A percentile compares a stretch with the other conserved stretches of the same genome.
Conservation (phyloP, 2,113 vertebrate genomes). For the Verasper variegatus region DNA sequence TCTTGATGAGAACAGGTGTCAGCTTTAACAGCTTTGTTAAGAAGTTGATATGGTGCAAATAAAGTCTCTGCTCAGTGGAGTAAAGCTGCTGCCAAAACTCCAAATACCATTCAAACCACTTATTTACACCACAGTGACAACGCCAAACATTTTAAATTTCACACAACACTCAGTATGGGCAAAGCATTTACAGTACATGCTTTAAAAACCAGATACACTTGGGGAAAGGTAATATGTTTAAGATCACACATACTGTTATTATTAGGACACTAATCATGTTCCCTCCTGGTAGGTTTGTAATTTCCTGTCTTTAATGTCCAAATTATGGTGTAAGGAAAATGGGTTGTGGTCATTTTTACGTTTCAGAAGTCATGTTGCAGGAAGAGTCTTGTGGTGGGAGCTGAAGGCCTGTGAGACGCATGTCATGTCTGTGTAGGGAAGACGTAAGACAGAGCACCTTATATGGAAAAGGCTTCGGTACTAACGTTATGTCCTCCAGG, state of each 20-base stretch:
- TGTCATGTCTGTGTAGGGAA: conserved; percentile 54
- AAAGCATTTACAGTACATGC: background rate
- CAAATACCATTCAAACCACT: conserved; percentile 1
- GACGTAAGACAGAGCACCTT: conserved; percentile 55
- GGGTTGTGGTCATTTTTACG: conserved; percentile 47
- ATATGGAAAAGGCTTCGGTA: conserved; percentile 62
- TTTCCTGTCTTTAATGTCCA: conserved; percentile 39
- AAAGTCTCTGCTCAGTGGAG: background rate
- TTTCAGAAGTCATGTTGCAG: conserved; percentile 68
- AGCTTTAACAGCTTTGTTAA: background rate
- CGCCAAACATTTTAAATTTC: conserved; percentile 3
- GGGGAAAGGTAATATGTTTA: background rate
- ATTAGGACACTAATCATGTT: conserved; percentile 26
- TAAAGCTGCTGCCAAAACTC: conserved; percentile 6
- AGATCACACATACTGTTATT: background rate
- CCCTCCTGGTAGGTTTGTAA: conserved; percentile 29
- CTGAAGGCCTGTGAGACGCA: conserved; percentile 56
- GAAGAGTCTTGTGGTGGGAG: conserved; percentile 62
- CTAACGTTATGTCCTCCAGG: conserved; percentile 32
- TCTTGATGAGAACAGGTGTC: too few species aligned
- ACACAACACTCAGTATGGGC: background rate
- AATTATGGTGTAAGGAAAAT: conserved; percentile 52
- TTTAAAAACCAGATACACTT: background rate
- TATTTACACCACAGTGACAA: background rate
- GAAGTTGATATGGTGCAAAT: background rate